These are phyloP conservation scores for Ciconia boyciana DNA, from an alignment of 2,113 vertebrate genomes.

Conservation along the genomic window DNA sequence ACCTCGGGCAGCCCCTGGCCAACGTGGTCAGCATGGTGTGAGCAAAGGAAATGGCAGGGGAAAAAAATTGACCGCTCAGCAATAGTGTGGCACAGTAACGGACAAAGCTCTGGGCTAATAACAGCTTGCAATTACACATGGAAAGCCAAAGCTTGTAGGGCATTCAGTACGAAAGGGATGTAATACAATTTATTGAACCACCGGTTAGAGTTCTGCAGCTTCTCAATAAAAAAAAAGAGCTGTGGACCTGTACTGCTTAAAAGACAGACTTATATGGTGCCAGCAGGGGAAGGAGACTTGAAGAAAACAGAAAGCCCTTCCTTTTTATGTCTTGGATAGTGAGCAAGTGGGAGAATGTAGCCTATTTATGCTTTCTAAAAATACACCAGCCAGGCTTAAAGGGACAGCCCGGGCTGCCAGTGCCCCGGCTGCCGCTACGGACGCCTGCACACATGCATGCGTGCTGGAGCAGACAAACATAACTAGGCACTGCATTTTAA, in stretches of 20 bases:
- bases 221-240: conserved; percentile 62
- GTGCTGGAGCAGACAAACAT: accelerated
- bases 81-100: conserved; percentile 79
- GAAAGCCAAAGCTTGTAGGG: conserved; percentile 79
- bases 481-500: not conserved
- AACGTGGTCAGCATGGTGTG: conserved; percentile 82
- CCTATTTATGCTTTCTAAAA: conserved; percentile 59
- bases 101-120: conserved; percentile 83
- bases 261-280: conserved; percentile 62
- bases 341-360: conserved; percentile 30
- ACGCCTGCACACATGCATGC: not conserved
- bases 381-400: not conserved
- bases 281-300: conserved; percentile 50
- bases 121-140: conserved; percentile 83
- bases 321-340: conserved; percentile 47
- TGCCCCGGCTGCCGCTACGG: accelerated
- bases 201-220: conserved; percentile 78
- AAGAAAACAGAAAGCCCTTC: conserved; percentile 55
- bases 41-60: conserved; percentile 84
- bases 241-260: conserved; percentile 65
- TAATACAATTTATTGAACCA: conserved; percentile 79
- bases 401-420: not conserved
- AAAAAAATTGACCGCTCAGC: conserved; percentile 83
- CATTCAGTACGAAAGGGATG: conserved; percentile 73
- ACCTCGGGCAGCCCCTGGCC: conserved; percentile 82